These are phyloP conservation scores for Xenops minutus DNA, from an alignment of 2,797 vertebrate genomes.

Conservation along the genomic window DNA sequence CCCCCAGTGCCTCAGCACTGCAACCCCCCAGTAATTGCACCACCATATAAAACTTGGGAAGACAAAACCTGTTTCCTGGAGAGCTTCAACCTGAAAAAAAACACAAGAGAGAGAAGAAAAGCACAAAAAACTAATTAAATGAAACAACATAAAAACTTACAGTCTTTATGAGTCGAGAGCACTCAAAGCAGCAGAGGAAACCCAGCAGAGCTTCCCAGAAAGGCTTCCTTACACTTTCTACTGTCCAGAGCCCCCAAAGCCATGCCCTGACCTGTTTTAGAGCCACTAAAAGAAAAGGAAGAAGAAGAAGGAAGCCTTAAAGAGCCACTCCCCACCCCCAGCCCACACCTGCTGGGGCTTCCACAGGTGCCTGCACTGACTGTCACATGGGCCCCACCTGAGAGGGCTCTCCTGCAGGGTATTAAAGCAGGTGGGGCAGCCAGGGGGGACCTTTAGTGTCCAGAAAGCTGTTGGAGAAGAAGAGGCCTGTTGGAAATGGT, in stretches of 20 bases:
- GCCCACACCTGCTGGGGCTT: background rate
- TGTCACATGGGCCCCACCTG: background rate
- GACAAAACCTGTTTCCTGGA: rapidly evolving
- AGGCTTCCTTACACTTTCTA: rapidly evolving
- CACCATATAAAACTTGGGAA: rapidly evolving
- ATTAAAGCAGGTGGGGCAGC: rapidly evolving
- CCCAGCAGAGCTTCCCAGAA: rapidly evolving
- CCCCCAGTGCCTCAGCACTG: too few species aligned
- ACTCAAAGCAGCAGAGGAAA: rapidly evolving
- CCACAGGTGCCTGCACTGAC: background rate
- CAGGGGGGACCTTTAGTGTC: rapidly evolving
- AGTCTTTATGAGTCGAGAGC: rapidly evolving
- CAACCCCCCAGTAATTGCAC: rapidly evolving
- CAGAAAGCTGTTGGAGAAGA: rapidly evolving
- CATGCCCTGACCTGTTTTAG: rapidly evolving
- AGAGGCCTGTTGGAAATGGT: rapidly evolving
- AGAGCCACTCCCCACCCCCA: background rate
- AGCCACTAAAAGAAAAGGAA: rapidly evolving
- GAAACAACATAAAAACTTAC: rapidly evolving
- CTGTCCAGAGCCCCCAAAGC: rapidly evolving
- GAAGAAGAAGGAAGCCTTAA: background rate
- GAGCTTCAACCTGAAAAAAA: rapidly evolving
- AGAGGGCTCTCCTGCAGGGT: background rate
- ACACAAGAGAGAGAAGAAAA: rapidly evolving
- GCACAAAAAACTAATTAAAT: rapidly evolving